Evolutionary conservation across 1,140 invertebrate genomes (phyloP).

Genomic region (Atta cephalotes): DNA sequence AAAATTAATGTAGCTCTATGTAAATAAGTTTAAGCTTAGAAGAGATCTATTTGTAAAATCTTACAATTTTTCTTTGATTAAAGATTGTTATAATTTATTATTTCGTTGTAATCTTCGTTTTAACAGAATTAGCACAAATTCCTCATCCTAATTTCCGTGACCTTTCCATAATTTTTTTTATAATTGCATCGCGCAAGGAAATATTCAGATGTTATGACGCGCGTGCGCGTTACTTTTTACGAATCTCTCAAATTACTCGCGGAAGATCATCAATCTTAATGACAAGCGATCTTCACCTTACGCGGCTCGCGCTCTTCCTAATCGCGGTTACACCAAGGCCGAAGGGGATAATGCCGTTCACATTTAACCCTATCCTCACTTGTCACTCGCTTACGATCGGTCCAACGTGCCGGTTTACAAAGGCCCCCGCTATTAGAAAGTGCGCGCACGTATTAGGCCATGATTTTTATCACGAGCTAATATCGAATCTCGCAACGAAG

Average conservation of each 20-base stretch:
- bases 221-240: constrained; percentile 17
- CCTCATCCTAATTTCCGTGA: no score
- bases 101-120: no score
- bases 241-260: constrained; percentile 47
- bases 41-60: no score
- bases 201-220: background rate
- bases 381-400: constrained; percentile 57
- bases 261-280: constrained; percentile 60
- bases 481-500: constrained; percentile 53
- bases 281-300: constrained; percentile 63
- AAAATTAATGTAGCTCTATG: background rate
- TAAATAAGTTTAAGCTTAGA: background rate
- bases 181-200: constrained; percentile 10
- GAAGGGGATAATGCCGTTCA: constrained; percentile 62
- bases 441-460: constrained; percentile 53
- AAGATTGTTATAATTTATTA: no score
- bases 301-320: constrained; percentile 56
- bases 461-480: constrained; percentile 57
- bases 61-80: no score
- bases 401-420: constrained; percentile 51
- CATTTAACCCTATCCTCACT: constrained; percentile 65
- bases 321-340: constrained; percentile 54
- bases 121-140: no score
- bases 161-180: no score
- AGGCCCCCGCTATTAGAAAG: constrained; percentile 56